These are phyloP conservation scores for Petaurus breviceps DNA, from an alignment of 2,113 vertebrate genomes.

Conservation along the genomic window DNA sequence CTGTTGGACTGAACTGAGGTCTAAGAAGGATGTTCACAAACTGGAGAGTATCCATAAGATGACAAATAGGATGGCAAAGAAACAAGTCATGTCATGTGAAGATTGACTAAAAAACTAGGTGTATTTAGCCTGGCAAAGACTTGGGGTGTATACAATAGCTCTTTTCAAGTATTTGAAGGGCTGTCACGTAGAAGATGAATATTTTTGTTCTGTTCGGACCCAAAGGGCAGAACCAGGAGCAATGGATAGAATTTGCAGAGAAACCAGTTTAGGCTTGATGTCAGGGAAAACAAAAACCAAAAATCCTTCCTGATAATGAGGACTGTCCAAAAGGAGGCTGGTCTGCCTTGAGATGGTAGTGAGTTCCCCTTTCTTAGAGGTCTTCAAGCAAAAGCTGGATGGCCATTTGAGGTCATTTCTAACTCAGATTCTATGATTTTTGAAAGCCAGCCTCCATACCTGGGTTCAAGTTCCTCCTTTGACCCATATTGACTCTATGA, in stretches of 20 bases:
- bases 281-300: background rate
- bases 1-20: background rate
- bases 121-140: background rate
- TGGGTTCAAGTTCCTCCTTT: background rate
- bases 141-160: background rate
- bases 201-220: background rate
- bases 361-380: background rate
- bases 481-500: background rate
- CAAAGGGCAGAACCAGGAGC: background rate
- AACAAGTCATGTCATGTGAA: background rate
- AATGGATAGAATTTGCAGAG: background rate
- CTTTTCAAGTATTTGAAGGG: background rate
- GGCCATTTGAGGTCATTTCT: background rate
- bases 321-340: background rate
- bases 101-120: background rate
- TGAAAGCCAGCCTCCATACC: background rate
- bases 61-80: background rate
- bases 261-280: background rate
- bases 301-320: background rate
- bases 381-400: background rate
- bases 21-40: background rate
- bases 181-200: background rate
- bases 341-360: background rate
- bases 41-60: background rate
- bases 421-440: background rate